Evolutionary conservation across 2,113 vertebrate species (phyloP).

Genomic region (Theristicus caerulescens): DNA sequence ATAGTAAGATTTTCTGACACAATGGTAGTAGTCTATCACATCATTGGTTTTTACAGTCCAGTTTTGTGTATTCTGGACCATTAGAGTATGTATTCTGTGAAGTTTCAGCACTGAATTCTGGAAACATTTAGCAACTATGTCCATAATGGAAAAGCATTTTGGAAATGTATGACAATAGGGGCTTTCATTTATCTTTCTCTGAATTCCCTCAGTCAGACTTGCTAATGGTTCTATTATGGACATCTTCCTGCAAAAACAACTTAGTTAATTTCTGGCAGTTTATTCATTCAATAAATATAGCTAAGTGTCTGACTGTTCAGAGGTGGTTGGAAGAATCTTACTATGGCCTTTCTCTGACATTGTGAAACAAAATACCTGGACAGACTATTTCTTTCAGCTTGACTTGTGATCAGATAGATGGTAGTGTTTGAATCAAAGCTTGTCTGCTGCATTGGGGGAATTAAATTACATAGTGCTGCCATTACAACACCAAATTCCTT

Average conservation of each 20-base stretch:
- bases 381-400: neutral
- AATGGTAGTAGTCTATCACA: neutral
- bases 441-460: neutral
- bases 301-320: neutral
- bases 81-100: neutral
- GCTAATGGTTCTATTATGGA: neutral
- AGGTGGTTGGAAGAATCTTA: neutral
- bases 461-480: neutral
- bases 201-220: neutral
- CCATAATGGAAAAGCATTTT: constrained; percentile 24
- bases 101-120: constrained; percentile 1
- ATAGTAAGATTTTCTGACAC: constrained; percentile 17
- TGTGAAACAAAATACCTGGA: neutral
- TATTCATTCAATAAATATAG: neutral
- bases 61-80: neutral
- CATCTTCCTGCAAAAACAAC: constrained; percentile 1
- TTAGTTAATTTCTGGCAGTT: constrained; percentile 1
- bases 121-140: neutral
- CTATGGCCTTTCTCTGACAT: neutral
- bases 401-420: neutral
- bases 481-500: neutral
- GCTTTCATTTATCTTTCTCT: neutral
- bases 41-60: constrained; percentile 7
- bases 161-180: neutral
- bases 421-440: neutral